These are phyloP conservation scores for Holocentrus rufus DNA, from an alignment of 2,797 vertebrate species.

Conservation along the genomic window DNA sequence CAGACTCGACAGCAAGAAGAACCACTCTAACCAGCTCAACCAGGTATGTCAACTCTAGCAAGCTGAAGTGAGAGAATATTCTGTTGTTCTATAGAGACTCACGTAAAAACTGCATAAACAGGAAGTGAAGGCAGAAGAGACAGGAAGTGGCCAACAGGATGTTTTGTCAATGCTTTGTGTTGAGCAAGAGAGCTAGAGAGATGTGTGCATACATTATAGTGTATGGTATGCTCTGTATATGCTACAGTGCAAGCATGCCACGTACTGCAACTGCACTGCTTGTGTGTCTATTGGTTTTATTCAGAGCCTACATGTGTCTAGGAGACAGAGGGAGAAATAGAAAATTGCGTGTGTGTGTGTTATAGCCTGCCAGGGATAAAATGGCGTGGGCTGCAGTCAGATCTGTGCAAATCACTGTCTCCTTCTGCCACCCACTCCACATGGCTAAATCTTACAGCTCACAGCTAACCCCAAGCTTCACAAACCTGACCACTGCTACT, in stretches of 20 bases:
- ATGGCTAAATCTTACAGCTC: constrained; percentile 21
- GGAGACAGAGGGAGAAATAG: constrained; percentile 12
- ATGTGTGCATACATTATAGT: constrained; percentile 18
- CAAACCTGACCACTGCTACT: constrained; percentile 5
- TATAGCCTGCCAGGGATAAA: constrained; percentile 41
- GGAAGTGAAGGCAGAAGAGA: constrained; percentile 79
- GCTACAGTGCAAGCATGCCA: neutral
- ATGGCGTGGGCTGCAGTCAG: constrained; percentile 29
- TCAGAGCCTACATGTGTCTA: constrained; percentile 18
- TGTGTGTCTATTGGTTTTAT: constrained; percentile 18
- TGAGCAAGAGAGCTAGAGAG: constrained; percentile 52
- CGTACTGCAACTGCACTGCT: neutral
- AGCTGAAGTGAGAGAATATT: constrained; percentile 33
- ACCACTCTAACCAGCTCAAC: constrained; percentile 69
- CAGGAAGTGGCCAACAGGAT: constrained; percentile 83
- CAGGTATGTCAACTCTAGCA: constrained; percentile 45
- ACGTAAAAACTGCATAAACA: constrained; percentile 73
- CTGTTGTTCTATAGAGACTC: constrained; percentile 42
- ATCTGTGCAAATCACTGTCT: constrained; percentile 53
- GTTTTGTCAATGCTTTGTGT: constrained; percentile 76
- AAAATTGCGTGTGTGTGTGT: constrained; percentile 19
- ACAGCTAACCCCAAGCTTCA: constrained; percentile 22
- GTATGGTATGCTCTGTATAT: neutral
- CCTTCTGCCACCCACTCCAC: constrained; percentile 42
- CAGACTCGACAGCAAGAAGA: constrained; percentile 51